Evolutionary conservation across 2,888 invertebrate species (phyloP).

Genomic region (Tethea ocularis): DNA sequence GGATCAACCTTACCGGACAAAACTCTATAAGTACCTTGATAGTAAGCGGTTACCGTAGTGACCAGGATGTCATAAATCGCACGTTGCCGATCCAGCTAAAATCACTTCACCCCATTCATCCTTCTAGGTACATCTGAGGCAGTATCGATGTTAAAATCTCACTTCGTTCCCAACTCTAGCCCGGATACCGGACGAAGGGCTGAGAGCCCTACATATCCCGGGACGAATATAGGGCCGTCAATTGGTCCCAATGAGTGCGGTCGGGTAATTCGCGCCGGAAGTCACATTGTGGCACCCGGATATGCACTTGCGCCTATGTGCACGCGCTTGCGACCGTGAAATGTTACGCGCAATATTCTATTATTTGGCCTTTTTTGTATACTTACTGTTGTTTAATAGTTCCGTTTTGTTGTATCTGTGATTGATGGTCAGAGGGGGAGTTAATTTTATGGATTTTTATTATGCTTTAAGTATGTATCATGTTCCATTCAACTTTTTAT

Average conservation of each 20-base stretch:
- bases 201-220: conserved; percentile 52
- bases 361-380: conserved; percentile 29
- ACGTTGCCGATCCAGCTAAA: no score
- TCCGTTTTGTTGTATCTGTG: conserved; percentile 21
- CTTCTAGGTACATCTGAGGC: no score
- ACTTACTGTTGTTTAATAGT: conserved; percentile 23
- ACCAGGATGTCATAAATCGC: no score
- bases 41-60: no score
- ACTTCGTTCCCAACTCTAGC: conserved; percentile 37
- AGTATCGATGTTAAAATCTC: conserved; percentile 19
- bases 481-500: background rate
- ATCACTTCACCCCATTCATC: no score
- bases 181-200: conserved; percentile 63
- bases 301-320: conserved; percentile 57
- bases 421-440: background rate
- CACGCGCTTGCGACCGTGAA: conserved; percentile 41
- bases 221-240: conserved; percentile 43
- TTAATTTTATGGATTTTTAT: conserved; percentile 1
- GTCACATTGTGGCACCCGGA: conserved; percentile 64
- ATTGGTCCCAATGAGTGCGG: conserved; percentile 60
- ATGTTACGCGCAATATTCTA: conserved; percentile 26
- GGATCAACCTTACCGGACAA: no score
- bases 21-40: no score
- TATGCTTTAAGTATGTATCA: background rate
- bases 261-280: conserved; percentile 47